phyloP scores from a whole-genome alignment of 2,797 vertebrate genomes.

The Geotrypetes seraphini region DNA sequence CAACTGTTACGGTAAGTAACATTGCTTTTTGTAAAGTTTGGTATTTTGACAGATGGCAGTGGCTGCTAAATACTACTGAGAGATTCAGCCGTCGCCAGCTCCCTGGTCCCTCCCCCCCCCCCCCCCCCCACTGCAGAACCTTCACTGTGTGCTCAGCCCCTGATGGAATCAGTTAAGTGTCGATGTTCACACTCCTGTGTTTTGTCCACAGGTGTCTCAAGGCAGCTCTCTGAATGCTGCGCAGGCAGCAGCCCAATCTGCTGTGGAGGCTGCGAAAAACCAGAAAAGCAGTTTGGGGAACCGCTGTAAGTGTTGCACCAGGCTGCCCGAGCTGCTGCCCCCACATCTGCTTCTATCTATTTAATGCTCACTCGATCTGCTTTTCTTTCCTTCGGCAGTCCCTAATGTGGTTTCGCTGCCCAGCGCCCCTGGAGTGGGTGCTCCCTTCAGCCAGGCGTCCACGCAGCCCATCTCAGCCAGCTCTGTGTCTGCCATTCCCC shows the following conservation, averaged over 20 bases:
- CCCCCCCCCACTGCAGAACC: background rate
- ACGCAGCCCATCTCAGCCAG: conserved; percentile 13
- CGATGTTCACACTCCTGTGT: too few species aligned
- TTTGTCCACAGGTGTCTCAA: background rate
- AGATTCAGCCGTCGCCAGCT: background rate
- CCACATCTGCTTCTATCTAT: background rate
- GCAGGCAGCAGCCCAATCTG: conserved; percentile 72
- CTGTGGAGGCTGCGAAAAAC: conserved; percentile 69
- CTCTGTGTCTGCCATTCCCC: conserved; percentile 48
- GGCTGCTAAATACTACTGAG: too few species aligned
- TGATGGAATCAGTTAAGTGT: background rate
- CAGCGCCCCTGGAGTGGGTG: conserved; percentile 29
- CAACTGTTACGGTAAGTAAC: too few species aligned
- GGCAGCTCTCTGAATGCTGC: conserved; percentile 54
- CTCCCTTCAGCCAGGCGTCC: conserved; percentile 53
- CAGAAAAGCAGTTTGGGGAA: conserved; percentile 57
- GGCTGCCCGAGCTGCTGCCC: background rate
- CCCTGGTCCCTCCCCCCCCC: background rate
- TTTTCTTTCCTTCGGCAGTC: conserved; percentile 17
- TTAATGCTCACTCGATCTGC: background rate
- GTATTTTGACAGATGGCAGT: too few species aligned
- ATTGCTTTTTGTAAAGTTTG: too few species aligned
- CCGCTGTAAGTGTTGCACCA: conserved; percentile 60
- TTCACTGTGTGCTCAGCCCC: too few species aligned
- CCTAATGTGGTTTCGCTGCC: conserved; percentile 34